Conservation (phyloP, 2,888 invertebrate genomes). For the Tiphia femorata region DNA sequence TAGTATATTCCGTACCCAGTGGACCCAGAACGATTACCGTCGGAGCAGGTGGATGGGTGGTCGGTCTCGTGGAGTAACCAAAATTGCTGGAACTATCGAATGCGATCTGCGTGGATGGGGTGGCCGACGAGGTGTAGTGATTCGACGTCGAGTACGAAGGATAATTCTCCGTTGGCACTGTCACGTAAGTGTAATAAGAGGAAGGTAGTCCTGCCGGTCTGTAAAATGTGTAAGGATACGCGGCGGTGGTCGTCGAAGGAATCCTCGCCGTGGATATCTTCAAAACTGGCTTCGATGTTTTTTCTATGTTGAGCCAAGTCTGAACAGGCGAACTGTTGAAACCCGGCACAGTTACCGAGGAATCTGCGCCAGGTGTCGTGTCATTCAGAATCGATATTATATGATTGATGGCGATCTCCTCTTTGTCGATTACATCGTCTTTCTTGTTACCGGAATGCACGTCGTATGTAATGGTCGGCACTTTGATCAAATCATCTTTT, state of each 20-base stretch:
- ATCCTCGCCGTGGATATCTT: constrained; percentile 37
- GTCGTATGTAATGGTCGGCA: constrained; percentile 65
- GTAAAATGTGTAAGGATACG: constrained; percentile 58
- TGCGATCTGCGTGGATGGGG: constrained; percentile 52
- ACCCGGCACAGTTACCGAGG: constrained; percentile 44
- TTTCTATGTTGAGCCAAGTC: constrained; percentile 60
- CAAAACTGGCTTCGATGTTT: constrained; percentile 59
- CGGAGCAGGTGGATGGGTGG: constrained; percentile 70
- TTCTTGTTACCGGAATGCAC: constrained; percentile 60
- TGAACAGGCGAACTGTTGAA: constrained; percentile 50
- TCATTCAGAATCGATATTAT: constrained; percentile 69
- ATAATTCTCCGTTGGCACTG: constrained; percentile 33
- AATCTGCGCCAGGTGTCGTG: constrained; percentile 54
- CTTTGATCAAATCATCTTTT: constrained; percentile 60
- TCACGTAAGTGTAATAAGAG: constrained; percentile 60
- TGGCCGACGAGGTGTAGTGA: constrained; percentile 30
- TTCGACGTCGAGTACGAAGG: constrained; percentile 29
- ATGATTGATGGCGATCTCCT: constrained; percentile 69
- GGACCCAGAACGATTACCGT: constrained; percentile 75
- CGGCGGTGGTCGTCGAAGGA: constrained; percentile 33
- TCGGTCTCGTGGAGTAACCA: constrained; percentile 58
- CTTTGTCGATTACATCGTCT: constrained; percentile 57
- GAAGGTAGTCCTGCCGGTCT: constrained; percentile 55
- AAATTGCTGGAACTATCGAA: constrained; percentile 42
- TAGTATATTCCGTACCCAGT: constrained; percentile 58